A percentile compares a stretch with the other conserved stretches of the same genome.
These are phyloP conservation scores for Lycia hirtaria DNA, from an alignment of 2,888 invertebrate genomes.

Conservation along the genomic window DNA sequence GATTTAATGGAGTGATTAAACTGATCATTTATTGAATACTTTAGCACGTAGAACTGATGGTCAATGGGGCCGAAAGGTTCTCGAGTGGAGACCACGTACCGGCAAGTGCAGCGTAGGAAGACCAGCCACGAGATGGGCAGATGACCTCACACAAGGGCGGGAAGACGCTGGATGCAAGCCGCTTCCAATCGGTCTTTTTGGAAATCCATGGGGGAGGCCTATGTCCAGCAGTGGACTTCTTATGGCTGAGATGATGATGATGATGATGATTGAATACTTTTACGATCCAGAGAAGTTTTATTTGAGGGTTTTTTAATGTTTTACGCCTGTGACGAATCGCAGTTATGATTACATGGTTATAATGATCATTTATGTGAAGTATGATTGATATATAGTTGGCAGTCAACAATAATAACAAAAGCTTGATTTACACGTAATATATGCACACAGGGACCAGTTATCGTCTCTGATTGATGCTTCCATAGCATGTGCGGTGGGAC, in stretches of 20 bases:
- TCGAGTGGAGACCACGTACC: too few relatives aligned
- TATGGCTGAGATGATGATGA: too few relatives aligned
- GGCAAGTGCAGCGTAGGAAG: too few relatives aligned
- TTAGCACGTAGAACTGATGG: too few relatives aligned
- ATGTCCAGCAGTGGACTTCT: too few relatives aligned
- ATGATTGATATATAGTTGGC: constrained; percentile 59
- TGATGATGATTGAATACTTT: too few relatives aligned
- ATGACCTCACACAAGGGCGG: too few relatives aligned
- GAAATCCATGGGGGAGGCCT: too few relatives aligned
- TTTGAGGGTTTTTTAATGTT: constrained; percentile 26
- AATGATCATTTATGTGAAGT: constrained; percentile 49
- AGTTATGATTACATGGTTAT: constrained; percentile 46
- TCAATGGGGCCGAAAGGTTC: too few relatives aligned
- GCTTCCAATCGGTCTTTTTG: too few relatives aligned
- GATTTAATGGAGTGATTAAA: constrained; percentile 31
- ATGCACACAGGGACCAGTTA: constrained; percentile 66
- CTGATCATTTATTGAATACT: constrained; percentile 35
- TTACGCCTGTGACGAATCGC: constrained; percentile 34
- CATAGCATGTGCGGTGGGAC: constrained; percentile 65
- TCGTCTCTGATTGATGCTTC: constrained; percentile 76
- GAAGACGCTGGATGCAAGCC: too few relatives aligned
- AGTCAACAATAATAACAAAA: constrained; percentile 57
- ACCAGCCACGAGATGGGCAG: too few relatives aligned
- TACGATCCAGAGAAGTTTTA: constrained; percentile 37
- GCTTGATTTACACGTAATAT: constrained; percentile 73